Base-by-base conservation (phyloP, 2,113 vertebrate species). In the Hipposideros armiger region DNA sequence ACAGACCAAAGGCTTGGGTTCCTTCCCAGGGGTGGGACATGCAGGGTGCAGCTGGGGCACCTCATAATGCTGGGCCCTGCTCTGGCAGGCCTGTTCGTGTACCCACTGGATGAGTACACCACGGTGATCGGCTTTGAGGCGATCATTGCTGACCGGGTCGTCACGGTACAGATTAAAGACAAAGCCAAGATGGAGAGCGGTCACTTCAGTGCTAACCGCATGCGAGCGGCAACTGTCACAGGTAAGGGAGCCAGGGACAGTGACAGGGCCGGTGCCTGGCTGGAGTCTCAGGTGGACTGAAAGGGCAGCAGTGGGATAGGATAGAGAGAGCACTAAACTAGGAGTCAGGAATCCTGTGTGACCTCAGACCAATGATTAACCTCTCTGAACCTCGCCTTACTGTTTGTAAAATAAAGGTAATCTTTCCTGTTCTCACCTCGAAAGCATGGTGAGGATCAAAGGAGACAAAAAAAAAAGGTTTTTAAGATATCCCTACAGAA, bases 91-190 rank as follows among this genome's bases (percentile, higher is more conserved):
- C 98, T 99, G 97, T 99, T 99, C 24, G 99, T 99, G 90, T 99
- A 99, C 93, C 99, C 99, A 0, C 98, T 99, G 98, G 99, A 99
- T 3, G 99, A 99, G 96, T 94, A 98, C 89, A 99, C 99, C 20
- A 98, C 99, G 0, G 99, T 99, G 0, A 99, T 99, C 0, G 99
- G 99, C 15, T 99, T 99, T 0, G 99, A 99, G 96, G 99, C 99
- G 0, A 99, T 99, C 84, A 98, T 99, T 76, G 99, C 99, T 30
- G 98, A 94, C 72, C 98, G 98, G 1, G 98, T 99, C 0, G 98
- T 99, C 95, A 99, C 99, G 0, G 98, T 99, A 94, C 99, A 99
- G 98, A 99, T 99, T 97, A 99, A 99, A 97, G 99, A 99, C 98
- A 99, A 99, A 98, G 98, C 99, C 94, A 99, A 99, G 97, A 98